phyloP scores from a whole-genome alignment of 2,888 invertebrate species.

The Drosophila tanythrix region DNA sequence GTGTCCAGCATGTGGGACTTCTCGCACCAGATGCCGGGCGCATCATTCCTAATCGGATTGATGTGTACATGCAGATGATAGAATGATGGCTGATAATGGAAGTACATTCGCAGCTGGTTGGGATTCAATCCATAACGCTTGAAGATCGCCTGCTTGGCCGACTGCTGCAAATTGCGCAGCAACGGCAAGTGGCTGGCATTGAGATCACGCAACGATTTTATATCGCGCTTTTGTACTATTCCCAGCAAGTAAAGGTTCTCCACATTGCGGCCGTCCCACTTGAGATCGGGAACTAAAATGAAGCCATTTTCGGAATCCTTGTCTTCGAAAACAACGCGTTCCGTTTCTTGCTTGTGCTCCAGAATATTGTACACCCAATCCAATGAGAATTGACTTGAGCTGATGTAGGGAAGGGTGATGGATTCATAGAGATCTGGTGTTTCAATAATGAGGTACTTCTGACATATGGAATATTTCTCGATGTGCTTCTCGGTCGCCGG shows the following conservation, averaged over 20 bases:
- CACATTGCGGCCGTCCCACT: conserved; percentile 94
- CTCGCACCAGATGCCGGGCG: conserved; percentile 93
- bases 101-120: conserved; percentile 91
- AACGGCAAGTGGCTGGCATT: conserved; percentile 91
- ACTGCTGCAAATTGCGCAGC: conserved; percentile 92
- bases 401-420: conserved; percentile 91
- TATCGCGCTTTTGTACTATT: conserved; percentile 89
- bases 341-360: conserved; percentile 94
- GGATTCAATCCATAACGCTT: conserved; percentile 90
- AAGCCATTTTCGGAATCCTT: conserved; percentile 91
- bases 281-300: conserved; percentile 95
- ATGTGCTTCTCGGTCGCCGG: conserved; percentile 98
- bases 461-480: conserved; percentile 92
- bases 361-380: conserved; percentile 99
- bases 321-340: conserved; percentile 94
- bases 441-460: conserved; percentile 92
- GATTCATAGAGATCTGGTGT: conserved; percentile 92
- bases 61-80: conserved; percentile 98
- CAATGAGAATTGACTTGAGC: conserved; percentile 90
- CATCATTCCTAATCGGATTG: conserved; percentile 91
- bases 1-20: conserved; percentile 94
- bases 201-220: conserved; percentile 95
- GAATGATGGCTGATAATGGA: conserved; percentile 98
- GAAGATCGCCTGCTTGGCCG: conserved; percentile 90
- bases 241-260: conserved; percentile 94